phyloP scores from a whole-genome alignment of 2,113 vertebrate species.

The Cnemophilus loriae region DNA sequence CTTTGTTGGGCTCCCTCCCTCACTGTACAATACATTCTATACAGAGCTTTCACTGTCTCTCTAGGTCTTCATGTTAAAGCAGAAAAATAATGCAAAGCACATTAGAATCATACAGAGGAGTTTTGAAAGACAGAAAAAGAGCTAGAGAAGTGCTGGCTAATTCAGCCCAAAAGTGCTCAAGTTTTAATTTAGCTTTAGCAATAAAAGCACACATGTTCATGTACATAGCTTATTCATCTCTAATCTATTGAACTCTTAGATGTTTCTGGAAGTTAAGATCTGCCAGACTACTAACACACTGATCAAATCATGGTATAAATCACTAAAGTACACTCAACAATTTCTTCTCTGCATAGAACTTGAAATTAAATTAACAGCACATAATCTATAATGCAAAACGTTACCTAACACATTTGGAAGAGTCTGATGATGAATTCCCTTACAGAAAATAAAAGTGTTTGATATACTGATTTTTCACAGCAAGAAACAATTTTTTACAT shows the following conservation, averaged over 20 bases:
- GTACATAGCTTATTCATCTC: neutral
- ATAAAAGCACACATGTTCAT: neutral
- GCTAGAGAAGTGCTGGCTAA: neutral
- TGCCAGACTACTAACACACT: neutral
- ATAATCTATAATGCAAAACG: neutral
- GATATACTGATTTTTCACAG: neutral
- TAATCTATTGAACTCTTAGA: neutral
- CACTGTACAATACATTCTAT: conserved; percentile 47
- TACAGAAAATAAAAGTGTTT: neutral
- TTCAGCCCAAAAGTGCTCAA: neutral
- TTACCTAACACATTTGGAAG: neutral
- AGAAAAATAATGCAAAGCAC: conserved; percentile 42
- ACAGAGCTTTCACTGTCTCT: conserved; percentile 49
- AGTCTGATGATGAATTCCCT: neutral
- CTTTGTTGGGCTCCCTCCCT: conserved; percentile 62
- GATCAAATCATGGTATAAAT: conserved; percentile 25
- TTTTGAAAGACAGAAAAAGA: neutral
- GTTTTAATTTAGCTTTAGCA: conserved; percentile 25
- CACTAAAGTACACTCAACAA: neutral
- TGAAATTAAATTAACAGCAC: conserved; percentile 2
- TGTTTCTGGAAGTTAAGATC: neutral
- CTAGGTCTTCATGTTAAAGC: conserved; percentile 51
- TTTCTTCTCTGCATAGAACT: neutral
- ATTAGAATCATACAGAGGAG: conserved; percentile 20
- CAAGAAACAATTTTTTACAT: neutral